Conservation (phyloP, 2,113 vertebrate species). For the Psammodynastes pulverulentus region DNA sequence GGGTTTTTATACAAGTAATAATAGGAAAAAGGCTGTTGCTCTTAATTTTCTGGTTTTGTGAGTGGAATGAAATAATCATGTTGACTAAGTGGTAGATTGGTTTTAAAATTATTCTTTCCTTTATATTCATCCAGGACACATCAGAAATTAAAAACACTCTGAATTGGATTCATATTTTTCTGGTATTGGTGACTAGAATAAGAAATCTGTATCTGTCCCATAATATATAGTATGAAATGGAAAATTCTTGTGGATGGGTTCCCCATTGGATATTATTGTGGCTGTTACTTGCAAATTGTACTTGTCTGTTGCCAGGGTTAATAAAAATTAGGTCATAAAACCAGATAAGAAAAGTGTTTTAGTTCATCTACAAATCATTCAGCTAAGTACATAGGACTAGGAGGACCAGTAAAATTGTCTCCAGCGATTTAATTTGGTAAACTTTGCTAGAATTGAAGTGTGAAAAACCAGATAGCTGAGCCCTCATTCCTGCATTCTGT, state of each 20-base stretch:
- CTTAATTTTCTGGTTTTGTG: slow-evolving; percentile 7
- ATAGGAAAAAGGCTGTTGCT: background rate
- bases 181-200: background rate
- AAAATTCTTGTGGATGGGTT: background rate
- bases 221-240: background rate
- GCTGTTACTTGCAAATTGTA: background rate
- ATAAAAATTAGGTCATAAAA: background rate
- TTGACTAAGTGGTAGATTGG: background rate
- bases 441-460: background rate
- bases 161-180: background rate
- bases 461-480: background rate
- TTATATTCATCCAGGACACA: background rate
- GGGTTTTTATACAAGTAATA: background rate
- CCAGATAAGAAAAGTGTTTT: background rate
- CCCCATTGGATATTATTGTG: too few species aligned
- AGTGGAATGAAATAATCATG: background rate
- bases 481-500: background rate
- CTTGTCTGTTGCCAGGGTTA: background rate
- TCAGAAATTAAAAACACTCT: background rate
- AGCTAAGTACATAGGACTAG: background rate
- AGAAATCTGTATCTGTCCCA: background rate
- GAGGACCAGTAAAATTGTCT: background rate
- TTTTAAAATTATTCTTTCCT: background rate
- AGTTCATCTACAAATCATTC: background rate
- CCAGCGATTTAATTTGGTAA: background rate